Conservation (phyloP, 2,113 vertebrate species). For the Sporophila hypoxantha region DNA sequence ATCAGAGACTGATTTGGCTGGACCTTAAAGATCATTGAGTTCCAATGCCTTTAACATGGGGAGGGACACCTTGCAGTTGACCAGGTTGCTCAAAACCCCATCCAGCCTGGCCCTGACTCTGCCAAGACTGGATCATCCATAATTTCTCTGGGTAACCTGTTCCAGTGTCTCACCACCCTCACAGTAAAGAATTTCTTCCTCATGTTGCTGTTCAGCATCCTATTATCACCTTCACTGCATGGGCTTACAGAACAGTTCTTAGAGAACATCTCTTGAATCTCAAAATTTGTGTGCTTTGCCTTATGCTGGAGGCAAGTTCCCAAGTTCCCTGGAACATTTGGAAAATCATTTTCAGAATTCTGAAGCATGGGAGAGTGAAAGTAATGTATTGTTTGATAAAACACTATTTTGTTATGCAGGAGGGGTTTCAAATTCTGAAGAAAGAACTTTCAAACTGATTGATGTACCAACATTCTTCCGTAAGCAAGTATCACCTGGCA, state of each 20-base stretch:
- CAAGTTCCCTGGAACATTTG: background rate
- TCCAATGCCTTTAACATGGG: background rate
- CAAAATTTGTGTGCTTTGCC: background rate
- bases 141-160: background rate
- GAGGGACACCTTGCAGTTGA: background rate
- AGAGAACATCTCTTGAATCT: background rate
- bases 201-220: background rate
- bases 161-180: background rate
- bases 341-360: background rate
- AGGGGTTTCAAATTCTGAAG: background rate
- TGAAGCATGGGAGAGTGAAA: background rate
- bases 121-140: background rate
- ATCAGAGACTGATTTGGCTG: background rate
- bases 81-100: background rate
- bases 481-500: background rate
- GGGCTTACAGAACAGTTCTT: background rate
- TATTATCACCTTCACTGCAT: background rate
- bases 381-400: background rate
- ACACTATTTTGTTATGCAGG: background rate
- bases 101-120: background rate
- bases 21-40: background rate
- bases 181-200: background rate
- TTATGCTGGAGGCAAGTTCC: background rate
- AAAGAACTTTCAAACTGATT: background rate
- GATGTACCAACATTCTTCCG: background rate